Evolutionary conservation across 1,140 invertebrate genomes (phyloP), one percentile per base, ranked within the genome.

Genomic region (Ceratina calcarata): DNA sequence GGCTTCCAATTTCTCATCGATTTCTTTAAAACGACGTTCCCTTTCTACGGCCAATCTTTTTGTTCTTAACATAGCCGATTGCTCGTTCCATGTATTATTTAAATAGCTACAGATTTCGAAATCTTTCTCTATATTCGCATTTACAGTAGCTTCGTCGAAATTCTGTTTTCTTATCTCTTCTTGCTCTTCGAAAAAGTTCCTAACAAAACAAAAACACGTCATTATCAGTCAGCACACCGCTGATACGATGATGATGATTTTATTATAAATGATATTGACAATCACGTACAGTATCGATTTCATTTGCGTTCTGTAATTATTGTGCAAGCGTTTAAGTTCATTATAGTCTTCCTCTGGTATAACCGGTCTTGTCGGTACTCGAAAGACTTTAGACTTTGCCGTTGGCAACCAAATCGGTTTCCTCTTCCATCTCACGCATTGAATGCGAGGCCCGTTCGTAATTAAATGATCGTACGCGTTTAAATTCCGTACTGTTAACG

Each of bases 371-470:
- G 93, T 88, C 1, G 96, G 95, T 73, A 98, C 94, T 86, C 94
- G 94, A 91, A 95, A 98, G 49, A 97, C 80, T 93, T 97, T 98
- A 70, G 93, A 95, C 92, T 96, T 97, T 15, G 97, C 97, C 32
- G 94, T 95, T 0, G 96, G 96, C 53, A 97, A 75, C 96, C 96
- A 97, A 77, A 94, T 92, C 0, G 97, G 97, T 90, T 98, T 98
- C 82, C 95, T 91, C 27, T 94, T 93, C 94, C 94, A 95, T 86
- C 95, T 91, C 24, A 95, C 71, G 53, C 72, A 84, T 81, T 93
- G 92, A 49, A 71, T 67, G 49, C 71, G 84, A 16, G 88, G 37
- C 53, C 82, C 68, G 83, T 87, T 88, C 2, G 82, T 83, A 55
- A 60, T 74, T 57, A 73, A 83, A 16, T 66, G 80, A 55, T 78